Percentiles rank a stretch among this genome's conserved stretches.
Conservation (phyloP, 2,797 vertebrate genomes). For the Poeciliopsis infans region DNA sequence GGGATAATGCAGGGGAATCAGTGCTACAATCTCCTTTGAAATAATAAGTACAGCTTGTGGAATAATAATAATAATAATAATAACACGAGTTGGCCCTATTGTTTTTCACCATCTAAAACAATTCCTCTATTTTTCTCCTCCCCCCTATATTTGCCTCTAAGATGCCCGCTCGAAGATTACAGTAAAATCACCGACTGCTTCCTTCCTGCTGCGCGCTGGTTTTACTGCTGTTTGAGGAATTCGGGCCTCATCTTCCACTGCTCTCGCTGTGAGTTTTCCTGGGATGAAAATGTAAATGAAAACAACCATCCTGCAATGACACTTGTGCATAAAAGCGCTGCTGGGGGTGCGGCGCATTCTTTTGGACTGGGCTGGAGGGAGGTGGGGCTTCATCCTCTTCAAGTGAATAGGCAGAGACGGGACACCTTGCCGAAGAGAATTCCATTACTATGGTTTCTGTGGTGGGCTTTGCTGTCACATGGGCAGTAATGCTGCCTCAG, state of each 20-base stretch:
- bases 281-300: slow-evolving; percentile 59
- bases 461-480: slow-evolving; percentile 66
- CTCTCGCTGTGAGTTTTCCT: slow-evolving; percentile 29
- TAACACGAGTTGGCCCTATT: slow-evolving; percentile 10
- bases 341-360: slow-evolving; percentile 51
- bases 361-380: slow-evolving; percentile 12
- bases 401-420: slow-evolving; percentile 50
- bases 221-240: slow-evolving; percentile 23
- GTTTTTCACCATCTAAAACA: slow-evolving; percentile 13
- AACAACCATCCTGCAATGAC: slow-evolving; percentile 45
- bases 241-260: slow-evolving; percentile 27
- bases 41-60: background rate
- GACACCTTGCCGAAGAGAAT: slow-evolving; percentile 56
- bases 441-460: slow-evolving; percentile 57
- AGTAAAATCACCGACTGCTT: slow-evolving; percentile 24
- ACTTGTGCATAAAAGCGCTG: slow-evolving; percentile 48
- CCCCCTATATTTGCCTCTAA: slow-evolving; percentile 24
- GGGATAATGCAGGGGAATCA: background rate
- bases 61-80: background rate
- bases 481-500: slow-evolving; percentile 49
- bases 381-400: slow-evolving; percentile 42
- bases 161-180: slow-evolving; percentile 30
- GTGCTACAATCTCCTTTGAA: background rate
- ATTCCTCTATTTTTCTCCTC: slow-evolving; percentile 2
- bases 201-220: slow-evolving; percentile 35